Evolutionary conservation across 2,888 invertebrate genomes (phyloP), one percentile per base, ranked within the genome.

Genomic region (Thalpophila matura): DNA sequence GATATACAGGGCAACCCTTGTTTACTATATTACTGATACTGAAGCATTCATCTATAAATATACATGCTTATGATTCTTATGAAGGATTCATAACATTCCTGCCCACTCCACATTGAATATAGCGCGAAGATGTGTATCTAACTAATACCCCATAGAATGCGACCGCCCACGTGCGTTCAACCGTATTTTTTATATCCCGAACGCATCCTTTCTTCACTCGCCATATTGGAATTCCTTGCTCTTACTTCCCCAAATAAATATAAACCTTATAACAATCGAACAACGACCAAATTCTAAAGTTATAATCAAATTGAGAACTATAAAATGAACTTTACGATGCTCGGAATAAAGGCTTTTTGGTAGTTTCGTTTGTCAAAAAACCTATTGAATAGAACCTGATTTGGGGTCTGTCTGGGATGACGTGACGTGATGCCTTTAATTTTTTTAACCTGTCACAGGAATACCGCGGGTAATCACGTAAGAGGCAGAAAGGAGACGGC

Each of bases 201-300:
- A 84, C 86, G 87, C 89, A 91, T 92, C 91, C 90, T 90, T 91
- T 86, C 90, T 87, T 85, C 79, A 74, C 66, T 83, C 83, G 89
- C 91, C 90, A 90, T 90, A 80, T 90, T 91, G 86, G 81, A 91
- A 91, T 93, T 92, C 92, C 91, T 83, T 82, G 74, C 63, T 76
- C 62, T 62, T 61, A 50, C 61, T 69, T 69, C 59, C 71, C 59
- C 87, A 88, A 66, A 75, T 85, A 79, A 89, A 87, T 86, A 81
- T 80, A 81, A 79, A 80, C 88, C 81, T 81, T 90, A 87, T 42
- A 40, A 53, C 68, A 70, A 57, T 38, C 14, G 9, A 29, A 74
- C 82, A 89, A 79, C 83, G 86, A 62, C 72, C 51, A 84, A 73
- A 86, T 81, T 85, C 69, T 9, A 24, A 42, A 46, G 29, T 47